These are phyloP conservation scores for Picathartes gymnocephalus DNA, from an alignment of 2,113 vertebrate genomes.

Conservation along the genomic window DNA sequence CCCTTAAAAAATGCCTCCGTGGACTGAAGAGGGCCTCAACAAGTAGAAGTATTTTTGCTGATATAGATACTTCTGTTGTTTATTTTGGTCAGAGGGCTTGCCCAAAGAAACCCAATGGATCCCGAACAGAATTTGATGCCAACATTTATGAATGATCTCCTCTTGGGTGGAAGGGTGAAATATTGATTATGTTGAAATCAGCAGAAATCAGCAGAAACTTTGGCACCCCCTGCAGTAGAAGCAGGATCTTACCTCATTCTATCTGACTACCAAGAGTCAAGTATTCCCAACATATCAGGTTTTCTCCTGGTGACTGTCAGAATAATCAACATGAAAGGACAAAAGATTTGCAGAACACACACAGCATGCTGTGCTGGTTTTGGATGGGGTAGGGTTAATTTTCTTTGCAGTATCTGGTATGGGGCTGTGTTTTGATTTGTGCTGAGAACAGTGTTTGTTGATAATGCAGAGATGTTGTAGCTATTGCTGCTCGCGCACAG, in stretches of 20 bases:
- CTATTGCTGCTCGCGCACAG: not conserved
- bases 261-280: not conserved
- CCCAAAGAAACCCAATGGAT: not conserved
- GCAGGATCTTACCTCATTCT: not conserved
- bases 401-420: not conserved
- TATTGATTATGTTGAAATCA: not conserved
- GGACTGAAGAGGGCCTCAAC: not conserved
- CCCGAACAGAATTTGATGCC: not conserved
- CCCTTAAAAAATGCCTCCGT: not conserved
- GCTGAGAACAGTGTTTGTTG: not conserved
- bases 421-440: not conserved
- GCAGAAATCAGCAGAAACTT: not conserved
- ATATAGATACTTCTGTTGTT: not conserved
- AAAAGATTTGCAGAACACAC: not conserved
- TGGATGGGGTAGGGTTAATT: not conserved
- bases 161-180: not conserved
- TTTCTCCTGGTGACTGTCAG: not conserved
- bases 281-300: rapidly evolving
- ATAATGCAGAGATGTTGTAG: not conserved
- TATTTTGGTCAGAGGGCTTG: not conserved
- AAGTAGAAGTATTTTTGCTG: not conserved
- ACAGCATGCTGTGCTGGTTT: not conserved
- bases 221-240: not conserved
- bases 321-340: not conserved
- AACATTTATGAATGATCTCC: not conserved